Percentiles rank a stretch among this genome's conserved stretches.
phyloP scores from a whole-genome alignment of 2,113 vertebrate genomes.

The Nerophis ophidion region DNA sequence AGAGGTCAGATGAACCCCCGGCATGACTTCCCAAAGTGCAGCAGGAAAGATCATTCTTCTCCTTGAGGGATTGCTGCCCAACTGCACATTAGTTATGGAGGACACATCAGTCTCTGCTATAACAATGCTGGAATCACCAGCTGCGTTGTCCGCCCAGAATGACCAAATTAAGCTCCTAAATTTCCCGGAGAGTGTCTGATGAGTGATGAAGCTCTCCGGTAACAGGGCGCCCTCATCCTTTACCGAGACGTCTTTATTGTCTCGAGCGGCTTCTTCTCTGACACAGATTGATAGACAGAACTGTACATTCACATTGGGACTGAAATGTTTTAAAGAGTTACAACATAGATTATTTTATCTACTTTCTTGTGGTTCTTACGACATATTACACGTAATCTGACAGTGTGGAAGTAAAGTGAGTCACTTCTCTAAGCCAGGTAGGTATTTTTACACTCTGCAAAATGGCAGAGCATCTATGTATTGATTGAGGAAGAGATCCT shows the following conservation, averaged over 20 bases:
- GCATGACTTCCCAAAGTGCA: slow-evolving; percentile 51
- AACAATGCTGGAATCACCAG: slow-evolving; percentile 57
- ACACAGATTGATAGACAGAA: slow-evolving; percentile 29
- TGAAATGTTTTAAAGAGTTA: background rate
- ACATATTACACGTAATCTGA: slow-evolving; percentile 11
- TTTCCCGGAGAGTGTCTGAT: slow-evolving; percentile 62
- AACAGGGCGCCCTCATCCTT: slow-evolving; percentile 50
- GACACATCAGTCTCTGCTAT: slow-evolving; percentile 53
- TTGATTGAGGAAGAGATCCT: background rate
- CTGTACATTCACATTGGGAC: background rate
- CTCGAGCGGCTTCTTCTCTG: slow-evolving; percentile 36
- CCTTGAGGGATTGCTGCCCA: slow-evolving; percentile 51
- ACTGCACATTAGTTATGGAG: slow-evolving; percentile 53
- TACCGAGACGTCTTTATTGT: slow-evolving; percentile 48
- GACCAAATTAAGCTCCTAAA: slow-evolving; percentile 67
- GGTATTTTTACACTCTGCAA: slow-evolving; percentile 35
- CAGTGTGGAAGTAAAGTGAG: background rate
- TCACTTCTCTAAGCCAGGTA: slow-evolving; percentile 19
- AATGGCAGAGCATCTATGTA: slow-evolving; percentile 24
- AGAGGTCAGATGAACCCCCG: slow-evolving; percentile 27
- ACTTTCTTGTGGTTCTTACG: slow-evolving; percentile 9
- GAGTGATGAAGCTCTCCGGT: slow-evolving; percentile 52
- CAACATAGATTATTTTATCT: background rate
- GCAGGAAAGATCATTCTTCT: slow-evolving; percentile 48
- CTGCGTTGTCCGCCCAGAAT: slow-evolving; percentile 51